A percentile compares a stretch with the other conserved stretches of the same genome.
phyloP scores from a whole-genome alignment of 2,113 vertebrate genomes.

The Dinomys branickii region DNA sequence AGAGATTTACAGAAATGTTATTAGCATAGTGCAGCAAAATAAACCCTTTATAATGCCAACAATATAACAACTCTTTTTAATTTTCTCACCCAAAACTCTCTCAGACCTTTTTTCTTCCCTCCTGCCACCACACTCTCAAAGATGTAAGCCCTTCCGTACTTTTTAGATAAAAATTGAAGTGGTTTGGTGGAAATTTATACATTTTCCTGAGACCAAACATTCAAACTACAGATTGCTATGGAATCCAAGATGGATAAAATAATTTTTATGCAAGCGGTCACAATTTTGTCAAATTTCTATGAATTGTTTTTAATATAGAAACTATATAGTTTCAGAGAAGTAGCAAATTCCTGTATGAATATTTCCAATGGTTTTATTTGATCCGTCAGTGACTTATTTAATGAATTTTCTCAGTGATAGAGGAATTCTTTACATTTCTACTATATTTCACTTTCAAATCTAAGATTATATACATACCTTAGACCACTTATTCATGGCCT shows the following conservation, averaged over 20 bases:
- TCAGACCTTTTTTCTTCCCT: background rate
- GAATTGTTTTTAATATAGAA: slow-evolving; percentile 38
- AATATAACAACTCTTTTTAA: background rate
- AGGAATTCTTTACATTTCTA: background rate
- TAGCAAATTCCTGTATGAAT: background rate
- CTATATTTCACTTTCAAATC: background rate
- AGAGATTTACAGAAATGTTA: background rate
- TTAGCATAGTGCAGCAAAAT: background rate
- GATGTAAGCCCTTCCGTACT: background rate
- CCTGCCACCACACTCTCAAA: background rate
- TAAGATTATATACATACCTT: background rate
- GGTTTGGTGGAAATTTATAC: background rate
- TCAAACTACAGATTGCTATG: background rate
- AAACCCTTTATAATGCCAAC: background rate
- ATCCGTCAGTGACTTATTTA: slow-evolving; percentile 35
- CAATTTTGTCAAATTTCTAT: background rate
- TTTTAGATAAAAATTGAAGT: background rate
- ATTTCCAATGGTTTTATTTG: background rate
- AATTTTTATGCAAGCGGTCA: background rate
- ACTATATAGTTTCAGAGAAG: slow-evolving; percentile 22
- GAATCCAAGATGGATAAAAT: background rate
- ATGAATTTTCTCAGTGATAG: background rate
- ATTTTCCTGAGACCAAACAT: background rate
- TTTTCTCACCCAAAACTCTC: background rate
- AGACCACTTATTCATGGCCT: background rate